Conservation (phyloP, 2,888 invertebrate species). For the Caenorhabditis sp. region DNA sequence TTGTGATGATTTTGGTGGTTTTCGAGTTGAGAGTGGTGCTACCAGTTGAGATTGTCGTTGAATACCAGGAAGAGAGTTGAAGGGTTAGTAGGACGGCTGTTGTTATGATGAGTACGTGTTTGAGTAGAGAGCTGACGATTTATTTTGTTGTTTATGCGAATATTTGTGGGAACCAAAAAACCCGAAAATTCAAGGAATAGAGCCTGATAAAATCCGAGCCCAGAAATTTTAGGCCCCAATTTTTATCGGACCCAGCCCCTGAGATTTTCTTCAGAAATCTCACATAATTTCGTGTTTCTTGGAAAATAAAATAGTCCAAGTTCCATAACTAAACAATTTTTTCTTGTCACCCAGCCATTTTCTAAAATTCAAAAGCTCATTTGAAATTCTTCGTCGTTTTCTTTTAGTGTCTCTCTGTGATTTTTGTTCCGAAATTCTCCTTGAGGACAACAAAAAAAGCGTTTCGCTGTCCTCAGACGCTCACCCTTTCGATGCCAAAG, state of each 20-base stretch:
- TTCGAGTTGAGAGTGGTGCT: conserved; percentile 11
- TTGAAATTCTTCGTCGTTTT: not conserved
- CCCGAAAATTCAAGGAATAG: no score
- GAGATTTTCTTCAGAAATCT: no score
- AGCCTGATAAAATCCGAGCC: no score
- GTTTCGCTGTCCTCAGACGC: not conserved
- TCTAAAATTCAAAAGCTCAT: not conserved
- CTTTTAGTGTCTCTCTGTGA: no score
- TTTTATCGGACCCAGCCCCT: no score
- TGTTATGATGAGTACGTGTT: not conserved
- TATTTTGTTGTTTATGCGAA: no score
- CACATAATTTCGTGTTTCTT: no score
- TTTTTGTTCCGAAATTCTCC: not conserved
- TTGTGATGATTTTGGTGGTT: conserved; percentile 15
- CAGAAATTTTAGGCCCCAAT: no score
- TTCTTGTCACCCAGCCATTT: not conserved
- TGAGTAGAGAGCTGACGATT: not conserved
- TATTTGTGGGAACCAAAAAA: no score
- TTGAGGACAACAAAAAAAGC: not conserved
- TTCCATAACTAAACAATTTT: not conserved
- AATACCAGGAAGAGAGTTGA: not conserved
- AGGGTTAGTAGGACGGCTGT: not conserved
- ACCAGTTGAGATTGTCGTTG: not conserved
- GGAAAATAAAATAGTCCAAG: no score
- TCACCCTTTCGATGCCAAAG: no score